These are phyloP conservation scores for Colletes gigas DNA, from an alignment of 1,140 invertebrate genomes.

Conservation along the genomic window DNA sequence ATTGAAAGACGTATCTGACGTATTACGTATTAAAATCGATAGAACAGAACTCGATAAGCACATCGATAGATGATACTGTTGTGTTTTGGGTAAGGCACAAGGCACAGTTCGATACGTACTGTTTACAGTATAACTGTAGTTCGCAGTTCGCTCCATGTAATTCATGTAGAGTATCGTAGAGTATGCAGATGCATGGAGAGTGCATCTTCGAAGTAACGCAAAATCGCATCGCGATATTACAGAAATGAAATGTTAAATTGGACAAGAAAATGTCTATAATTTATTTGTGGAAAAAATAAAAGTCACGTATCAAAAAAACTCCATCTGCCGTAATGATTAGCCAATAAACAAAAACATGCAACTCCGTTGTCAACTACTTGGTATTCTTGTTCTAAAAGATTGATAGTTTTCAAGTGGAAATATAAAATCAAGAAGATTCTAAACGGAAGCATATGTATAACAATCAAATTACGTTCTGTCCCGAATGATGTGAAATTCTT, in stretches of 20 bases:
- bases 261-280: background rate
- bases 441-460: background rate
- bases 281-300: constrained; percentile 3
- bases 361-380: background rate
- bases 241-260: constrained; percentile 18
- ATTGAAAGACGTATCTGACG: background rate
- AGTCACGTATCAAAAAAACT: background rate
- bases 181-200: too few species aligned
- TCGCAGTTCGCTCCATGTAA: background rate
- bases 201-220: background rate
- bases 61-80: constrained; percentile 23
- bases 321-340: background rate
- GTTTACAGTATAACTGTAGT: too few species aligned
- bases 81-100: background rate
- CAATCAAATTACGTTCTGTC: background rate
- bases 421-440: background rate
- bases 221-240: background rate
- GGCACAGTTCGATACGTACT: constrained; percentile 4
- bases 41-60: constrained; percentile 20
- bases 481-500: constrained; percentile 3
- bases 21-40: constrained; percentile 20
- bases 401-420: background rate
- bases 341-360: background rate
- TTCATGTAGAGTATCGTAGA: background rate
- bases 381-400: background rate